Conservation (phyloP, 2,888 invertebrate species). For the Buathra laborator region DNA sequence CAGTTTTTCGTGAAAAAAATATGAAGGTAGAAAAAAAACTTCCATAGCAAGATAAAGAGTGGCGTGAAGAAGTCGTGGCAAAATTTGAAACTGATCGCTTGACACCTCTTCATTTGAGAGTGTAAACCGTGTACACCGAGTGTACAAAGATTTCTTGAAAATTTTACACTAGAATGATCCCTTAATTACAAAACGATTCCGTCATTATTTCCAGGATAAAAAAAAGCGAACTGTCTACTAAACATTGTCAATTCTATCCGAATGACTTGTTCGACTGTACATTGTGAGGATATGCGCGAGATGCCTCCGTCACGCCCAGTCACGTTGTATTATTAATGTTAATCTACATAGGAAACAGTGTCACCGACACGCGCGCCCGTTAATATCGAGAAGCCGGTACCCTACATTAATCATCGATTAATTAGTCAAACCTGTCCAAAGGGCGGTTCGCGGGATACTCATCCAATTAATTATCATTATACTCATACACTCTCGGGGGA, state of each 20-base stretch:
- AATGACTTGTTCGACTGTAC: not conserved
- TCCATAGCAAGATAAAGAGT: too few relatives aligned
- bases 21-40: too few relatives aligned
- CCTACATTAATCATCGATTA: slow-evolving; percentile 9
- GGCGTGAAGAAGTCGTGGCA: too few relatives aligned
- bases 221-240: too few relatives aligned
- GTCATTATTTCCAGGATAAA: too few relatives aligned
- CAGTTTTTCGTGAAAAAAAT: too few relatives aligned
- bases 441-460: slow-evolving; percentile 5
- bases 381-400: slow-evolving; percentile 1
- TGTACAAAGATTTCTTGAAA: too few relatives aligned
- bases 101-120: too few relatives aligned
- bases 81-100: too few relatives aligned
- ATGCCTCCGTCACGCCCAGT: not conserved
- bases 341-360: slow-evolving; percentile 18
- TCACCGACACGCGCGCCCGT: not conserved
- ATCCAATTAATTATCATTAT: slow-evolving; percentile 41
- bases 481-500: not conserved
- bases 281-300: not conserved
- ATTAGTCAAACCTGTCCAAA: slow-evolving; percentile 40
- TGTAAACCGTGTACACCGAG: too few relatives aligned
- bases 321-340: not conserved
- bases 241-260: not conserved
- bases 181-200: too few relatives aligned
- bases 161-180: too few relatives aligned